These are phyloP conservation scores for Portunus trituberculatus DNA, from an alignment of 1,140 invertebrate species.

Conservation along the genomic window DNA sequence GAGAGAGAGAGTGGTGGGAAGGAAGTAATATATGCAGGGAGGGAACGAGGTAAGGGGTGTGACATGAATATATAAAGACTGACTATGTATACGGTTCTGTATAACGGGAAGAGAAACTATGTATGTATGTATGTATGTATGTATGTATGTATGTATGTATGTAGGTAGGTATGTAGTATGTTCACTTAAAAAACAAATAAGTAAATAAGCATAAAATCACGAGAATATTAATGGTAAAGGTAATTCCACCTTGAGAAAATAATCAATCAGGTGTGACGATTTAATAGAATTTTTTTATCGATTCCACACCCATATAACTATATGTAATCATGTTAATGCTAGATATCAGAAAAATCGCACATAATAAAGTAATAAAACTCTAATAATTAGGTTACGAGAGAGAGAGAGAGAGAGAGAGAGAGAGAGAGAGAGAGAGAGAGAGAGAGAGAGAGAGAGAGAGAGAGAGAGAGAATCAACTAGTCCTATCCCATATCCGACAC, in stretches of 20 bases:
- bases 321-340: too few species aligned
- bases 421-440: neutral
- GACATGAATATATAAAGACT: too few species aligned
- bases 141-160: conserved; percentile 31
- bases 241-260: too few species aligned
- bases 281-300: too few species aligned
- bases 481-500: neutral
- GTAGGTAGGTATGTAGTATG: neutral
- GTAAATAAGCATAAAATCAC: neutral
- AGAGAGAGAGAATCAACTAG: neutral
- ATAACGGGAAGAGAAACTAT: neutral
- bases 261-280: too few species aligned
- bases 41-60: neutral
- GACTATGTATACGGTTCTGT: neutral
- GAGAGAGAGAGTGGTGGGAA: neutral
- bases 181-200: too few species aligned
- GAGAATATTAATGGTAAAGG: neutral
- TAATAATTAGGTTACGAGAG: neutral
- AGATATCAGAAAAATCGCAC: too few species aligned
- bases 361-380: neutral
- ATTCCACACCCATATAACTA: too few species aligned
- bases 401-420: neutral
- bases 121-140: conserved; percentile 21
- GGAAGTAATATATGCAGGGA: neutral
- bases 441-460: neutral